A percentile compares a stretch with the other conserved stretches of the same genome.
Evolutionary conservation across 2,797 vertebrate species (phyloP).

Genomic region (Syngnathus rostellatus): DNA sequence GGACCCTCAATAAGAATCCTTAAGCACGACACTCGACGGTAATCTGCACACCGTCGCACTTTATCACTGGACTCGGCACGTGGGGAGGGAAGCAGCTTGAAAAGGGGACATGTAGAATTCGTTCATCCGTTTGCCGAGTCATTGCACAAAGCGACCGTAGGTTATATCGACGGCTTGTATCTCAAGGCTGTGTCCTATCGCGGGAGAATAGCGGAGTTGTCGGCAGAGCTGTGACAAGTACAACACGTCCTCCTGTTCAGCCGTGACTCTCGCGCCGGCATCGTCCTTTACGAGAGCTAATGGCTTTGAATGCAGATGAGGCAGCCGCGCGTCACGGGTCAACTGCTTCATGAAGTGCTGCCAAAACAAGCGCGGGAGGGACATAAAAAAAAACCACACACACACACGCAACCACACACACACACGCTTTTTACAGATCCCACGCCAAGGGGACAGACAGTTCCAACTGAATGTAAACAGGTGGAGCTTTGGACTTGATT

Average conservation of each 20-base stretch:
- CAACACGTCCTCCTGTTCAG: neutral
- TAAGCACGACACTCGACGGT: neutral
- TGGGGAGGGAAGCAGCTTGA: neutral
- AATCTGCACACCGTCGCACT: neutral
- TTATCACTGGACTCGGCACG: neutral
- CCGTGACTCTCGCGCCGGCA: neutral
- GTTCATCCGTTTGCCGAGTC: too few relatives aligned
- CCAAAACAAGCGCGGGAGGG: slow-evolving; percentile 13
- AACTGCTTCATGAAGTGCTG: slow-evolving; percentile 10
- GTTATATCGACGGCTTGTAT: too few relatives aligned
- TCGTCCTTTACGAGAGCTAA: neutral
- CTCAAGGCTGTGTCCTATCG: neutral
- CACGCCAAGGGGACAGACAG: slow-evolving; percentile 23
- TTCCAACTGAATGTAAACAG: slow-evolving; percentile 32
- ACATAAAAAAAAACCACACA: slow-evolving; percentile 4
- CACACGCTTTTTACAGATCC: slow-evolving; percentile 14
- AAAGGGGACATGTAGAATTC: neutral
- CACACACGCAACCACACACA: slow-evolving; percentile 6
- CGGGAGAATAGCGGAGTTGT: neutral
- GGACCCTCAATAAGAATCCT: neutral
- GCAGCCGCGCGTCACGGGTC: slow-evolving; percentile 23
- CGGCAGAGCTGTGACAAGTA: neutral
- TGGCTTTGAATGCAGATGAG: slow-evolving; percentile 5
- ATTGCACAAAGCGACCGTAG: too few relatives aligned
- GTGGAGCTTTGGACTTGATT: slow-evolving; percentile 6